Base-by-base conservation (phyloP, 2,113 vertebrate species). In the Platycercus adscitus region DNA sequence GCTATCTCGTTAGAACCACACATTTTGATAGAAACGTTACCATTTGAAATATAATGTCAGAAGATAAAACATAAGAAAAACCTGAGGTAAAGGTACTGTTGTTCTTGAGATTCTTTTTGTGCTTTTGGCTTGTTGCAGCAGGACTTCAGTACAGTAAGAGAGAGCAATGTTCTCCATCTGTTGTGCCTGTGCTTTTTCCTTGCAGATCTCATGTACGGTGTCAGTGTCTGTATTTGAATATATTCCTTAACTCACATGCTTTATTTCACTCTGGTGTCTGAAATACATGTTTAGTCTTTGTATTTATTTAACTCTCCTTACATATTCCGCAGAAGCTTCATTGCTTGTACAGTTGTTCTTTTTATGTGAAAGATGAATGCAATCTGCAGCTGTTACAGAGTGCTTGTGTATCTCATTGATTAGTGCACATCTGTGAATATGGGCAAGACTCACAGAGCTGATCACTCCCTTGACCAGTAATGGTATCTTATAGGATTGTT, bases 401-500 rank as follows among this genome's bases (percentile, higher is more conserved):
- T 20, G 23, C 78, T 64, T 33, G 4, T 16, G 6, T 31, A 3
- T 28, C 39, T 35, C 66, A 19, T 1, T 35, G 73, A 46, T n/a
- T 24, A 72, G 29, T 41, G 35, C 41, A 21, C 53, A 50, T 61
- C 58, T 41, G 12, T 68, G 69, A 47, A 8, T 60, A 53, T 0
- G 25, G 69, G 79, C 19, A 66, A 91, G 76, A 41, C 11, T 23
- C 16, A 3, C 25, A 55, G 89, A 94, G 93, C 50, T 44, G 65
- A 31, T 80, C 52, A n/a, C 72, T 96, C 39, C 33, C 29, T 23
- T 28, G 83, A 89, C 89, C 91, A 91, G 68, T 88, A 90, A 70
- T 10, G 55, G 16, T 44, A 37, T 6, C 39, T 81, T 49, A 10
- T 2, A 6, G 50, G 50, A 29, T 29, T 81, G 61, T 31, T 91